Base-by-base conservation (phyloP, 2,113 vertebrate species). In the Cyanistes caeruleus region DNA sequence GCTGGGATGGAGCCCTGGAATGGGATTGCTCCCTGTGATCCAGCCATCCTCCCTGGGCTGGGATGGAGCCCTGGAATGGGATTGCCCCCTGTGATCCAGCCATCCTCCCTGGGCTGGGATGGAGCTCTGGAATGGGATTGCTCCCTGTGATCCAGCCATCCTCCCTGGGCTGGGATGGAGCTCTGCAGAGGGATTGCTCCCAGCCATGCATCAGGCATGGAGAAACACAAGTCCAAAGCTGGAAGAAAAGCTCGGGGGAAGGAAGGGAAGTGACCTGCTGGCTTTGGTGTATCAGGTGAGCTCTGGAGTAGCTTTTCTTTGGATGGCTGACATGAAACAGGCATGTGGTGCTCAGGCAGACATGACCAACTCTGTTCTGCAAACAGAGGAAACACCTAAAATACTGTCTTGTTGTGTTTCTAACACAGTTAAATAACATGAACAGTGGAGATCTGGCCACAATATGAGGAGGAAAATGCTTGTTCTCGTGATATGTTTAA, bases 121-220 rank as follows among this genome's bases (percentile, higher is more conserved):
- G 31, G 35, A 72, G 53, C n/a, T 22, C n/a, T 22, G 27, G 0
- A 30, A 0, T 30, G 24, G 20, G 14, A 53, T 41, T 31, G 11
- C 5, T 52, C 48, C 14, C 35, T 39, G 4, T 39, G 22, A 74
- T 2, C 30, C 43, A 70, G 76, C 15, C 13, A 4, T 49, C 23
- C 17, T 68, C 4, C 64, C n/a, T 1, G 5, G 11, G 11, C 8
- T n/a, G 31, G 60, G 25, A 31, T 13, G 31, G 35, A 72, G 53
- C 27, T 27, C 21, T 8, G n/a, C 1, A n/a, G 5, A 9, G 11
- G 13, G 28, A 39, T 46, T 77, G 14, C 37, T 74, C 59, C 64
- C 48, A 73, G 37, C 23, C 24, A 28, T 0, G 5, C 0, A 0
- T 20, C 48, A 51, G 75, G 8, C 31, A 2, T 15, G 11, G 30